Conservation (phyloP, 2,113 vertebrate species). For the Saguinus midas region DNA sequence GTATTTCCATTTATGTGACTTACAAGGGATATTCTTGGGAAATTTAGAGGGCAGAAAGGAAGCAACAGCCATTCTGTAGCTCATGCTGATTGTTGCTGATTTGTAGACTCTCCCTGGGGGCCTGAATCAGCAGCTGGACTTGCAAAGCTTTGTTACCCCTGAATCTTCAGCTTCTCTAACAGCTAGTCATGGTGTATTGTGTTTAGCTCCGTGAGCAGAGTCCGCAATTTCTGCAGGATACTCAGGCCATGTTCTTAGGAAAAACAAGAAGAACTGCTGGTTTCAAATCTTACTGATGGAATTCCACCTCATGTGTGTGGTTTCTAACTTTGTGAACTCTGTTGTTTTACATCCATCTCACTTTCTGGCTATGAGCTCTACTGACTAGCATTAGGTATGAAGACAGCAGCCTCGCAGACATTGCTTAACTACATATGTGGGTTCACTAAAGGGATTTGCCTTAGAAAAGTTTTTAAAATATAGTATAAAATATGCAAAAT, state of each 20-base stretch:
- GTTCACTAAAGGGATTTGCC: background rate
- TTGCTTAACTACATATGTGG: background rate
- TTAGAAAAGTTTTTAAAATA: background rate
- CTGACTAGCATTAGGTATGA: background rate
- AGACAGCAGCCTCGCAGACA: background rate
- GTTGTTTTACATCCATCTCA: background rate
- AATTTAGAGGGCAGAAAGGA: background rate
- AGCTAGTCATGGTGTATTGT: background rate
- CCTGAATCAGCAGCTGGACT: background rate
- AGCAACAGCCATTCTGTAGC: background rate
- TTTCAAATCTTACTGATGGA: background rate
- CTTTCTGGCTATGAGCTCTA: background rate
- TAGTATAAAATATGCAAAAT: background rate
- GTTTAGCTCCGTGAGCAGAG: background rate
- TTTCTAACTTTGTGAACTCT: background rate
- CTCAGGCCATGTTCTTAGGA: background rate
- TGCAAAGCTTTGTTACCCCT: background rate
- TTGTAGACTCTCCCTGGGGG: background rate
- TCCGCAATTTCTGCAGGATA: background rate
- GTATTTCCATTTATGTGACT: background rate
- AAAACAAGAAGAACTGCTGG: background rate
- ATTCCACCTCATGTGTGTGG: background rate
- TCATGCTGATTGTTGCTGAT: background rate
- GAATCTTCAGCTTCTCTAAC: background rate
- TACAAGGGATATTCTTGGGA: background rate